Percentiles rank a stretch among this genome's conserved stretches.
Evolutionary conservation across 2,113 vertebrate genomes (phyloP).

Genomic region (Neopipo cinnamomea): DNA sequence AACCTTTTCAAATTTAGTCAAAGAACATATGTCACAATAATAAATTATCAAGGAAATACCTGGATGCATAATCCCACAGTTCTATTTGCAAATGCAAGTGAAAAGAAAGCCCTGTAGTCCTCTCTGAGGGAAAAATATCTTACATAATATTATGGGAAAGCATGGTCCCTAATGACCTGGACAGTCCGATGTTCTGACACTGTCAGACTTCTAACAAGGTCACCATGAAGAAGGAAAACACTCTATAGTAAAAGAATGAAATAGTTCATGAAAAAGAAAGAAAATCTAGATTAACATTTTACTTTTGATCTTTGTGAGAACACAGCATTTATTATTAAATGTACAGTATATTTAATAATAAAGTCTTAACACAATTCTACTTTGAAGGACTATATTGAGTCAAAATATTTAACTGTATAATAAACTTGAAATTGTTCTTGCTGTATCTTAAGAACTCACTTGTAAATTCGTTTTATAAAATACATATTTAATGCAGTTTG

Average conservation of each 20-base stretch:
- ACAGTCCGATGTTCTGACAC: neutral
- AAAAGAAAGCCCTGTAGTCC: neutral
- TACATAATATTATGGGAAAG: neutral
- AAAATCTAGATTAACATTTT: neutral
- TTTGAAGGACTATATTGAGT: neutral
- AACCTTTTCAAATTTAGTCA: neutral
- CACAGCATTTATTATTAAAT: neutral
- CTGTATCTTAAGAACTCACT: neutral
- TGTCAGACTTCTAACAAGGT: neutral
- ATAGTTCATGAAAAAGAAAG: too few relatives aligned
- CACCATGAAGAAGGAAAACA: neutral
- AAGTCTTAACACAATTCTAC: neutral
- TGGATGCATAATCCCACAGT: neutral
- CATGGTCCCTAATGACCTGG: neutral
- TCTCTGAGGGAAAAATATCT: neutral
- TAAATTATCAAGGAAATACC: neutral
- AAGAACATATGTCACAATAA: neutral
- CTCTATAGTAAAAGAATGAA: neutral
- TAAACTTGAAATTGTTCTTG: neutral
- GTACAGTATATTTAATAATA: neutral
- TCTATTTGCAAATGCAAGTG: neutral
- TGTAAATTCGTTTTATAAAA: neutral
- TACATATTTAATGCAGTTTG: neutral
- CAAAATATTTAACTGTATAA: neutral
- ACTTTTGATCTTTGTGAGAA: neutral